Evolutionary conservation across 2,888 invertebrate genomes (phyloP), one percentile per base, ranked within the genome.

Genomic region (Ectropis crepuscularia): DNA sequence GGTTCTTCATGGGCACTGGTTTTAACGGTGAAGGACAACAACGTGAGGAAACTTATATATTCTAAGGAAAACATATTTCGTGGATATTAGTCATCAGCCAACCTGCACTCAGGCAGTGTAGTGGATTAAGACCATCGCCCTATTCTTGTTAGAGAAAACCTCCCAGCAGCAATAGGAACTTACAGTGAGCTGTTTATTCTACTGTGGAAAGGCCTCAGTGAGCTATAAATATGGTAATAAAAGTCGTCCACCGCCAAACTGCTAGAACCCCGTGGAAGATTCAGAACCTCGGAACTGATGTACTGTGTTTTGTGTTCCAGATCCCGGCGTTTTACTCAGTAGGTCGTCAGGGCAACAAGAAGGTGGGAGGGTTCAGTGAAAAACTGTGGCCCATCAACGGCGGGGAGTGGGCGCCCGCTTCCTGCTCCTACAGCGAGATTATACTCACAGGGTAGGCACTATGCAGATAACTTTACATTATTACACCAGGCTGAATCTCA

Each of bases 401-500:
- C 46, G 99, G 99, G 58, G 97, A 97, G 86, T 99, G 98, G 98
- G 97, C 98, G 73, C 96, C 98, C 60, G 96, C 98, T 78, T 98
- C 98, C 64, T 98, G 98, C 90, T 98, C 98, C 87, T 99, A 99
- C 92, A 98, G 98, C 82, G 99, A 99, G 94, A 97, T 99, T 80
- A 97, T 99, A 76, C 95, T 99, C 76, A 99, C 99, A n/a, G 99
- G 99, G 98, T 98, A 88, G 87, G 87, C 60, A 41, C 11, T 48
- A 36, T 46, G 48, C 43, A 43, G 5, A 0, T 41, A 4, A 0
- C 6, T 11, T 11, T 38, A 4, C 37, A 38, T 6, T 16, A 7
- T 11, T 10, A 41, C 37, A 50, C 36, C 41, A 28, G 49, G 38
- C 28, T 37, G 37, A 36, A 39, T 46, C 42, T 36, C 16, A 28